Evolutionary conservation across 2,797 vertebrate species (phyloP).

Genomic region (Amphiprion clarkii): DNA sequence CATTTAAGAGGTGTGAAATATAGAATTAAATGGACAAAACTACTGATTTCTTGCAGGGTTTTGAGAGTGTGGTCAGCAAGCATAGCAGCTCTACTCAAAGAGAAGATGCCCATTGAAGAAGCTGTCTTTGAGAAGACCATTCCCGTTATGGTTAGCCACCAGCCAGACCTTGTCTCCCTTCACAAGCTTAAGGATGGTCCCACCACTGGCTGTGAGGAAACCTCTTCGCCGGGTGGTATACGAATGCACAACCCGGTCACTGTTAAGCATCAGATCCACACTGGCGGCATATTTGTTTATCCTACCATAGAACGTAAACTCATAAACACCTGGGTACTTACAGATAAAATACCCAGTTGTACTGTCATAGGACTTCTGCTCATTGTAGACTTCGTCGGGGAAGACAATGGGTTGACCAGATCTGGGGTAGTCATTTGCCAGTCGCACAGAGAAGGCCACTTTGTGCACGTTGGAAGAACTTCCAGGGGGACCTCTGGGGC

Average conservation of each 20-base stretch:
- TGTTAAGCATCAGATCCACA: slow-evolving; percentile 60
- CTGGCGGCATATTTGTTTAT: slow-evolving; percentile 14
- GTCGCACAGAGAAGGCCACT: slow-evolving; percentile 58
- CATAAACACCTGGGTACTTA: slow-evolving; percentile 66
- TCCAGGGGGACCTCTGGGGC: background rate
- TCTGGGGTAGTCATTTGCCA: slow-evolving; percentile 37
- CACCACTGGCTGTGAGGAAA: slow-evolving; percentile 60
- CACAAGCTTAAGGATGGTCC: slow-evolving; percentile 40
- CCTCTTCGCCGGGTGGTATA: slow-evolving; percentile 49
- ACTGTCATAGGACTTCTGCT: slow-evolving; percentile 60
- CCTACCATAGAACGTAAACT: slow-evolving; percentile 71
- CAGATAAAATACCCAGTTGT: slow-evolving; percentile 69
- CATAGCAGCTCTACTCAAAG: slow-evolving; percentile 37
- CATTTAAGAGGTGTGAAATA: background rate
- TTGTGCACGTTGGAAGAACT: background rate
- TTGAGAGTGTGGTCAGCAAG: background rate
- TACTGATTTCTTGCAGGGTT: background rate
- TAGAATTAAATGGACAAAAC: background rate
- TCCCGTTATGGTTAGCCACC: background rate
- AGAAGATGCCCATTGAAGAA: slow-evolving; percentile 72
- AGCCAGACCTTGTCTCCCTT: slow-evolving; percentile 64
- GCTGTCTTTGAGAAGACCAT: slow-evolving; percentile 62
- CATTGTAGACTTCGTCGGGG: slow-evolving; percentile 67
- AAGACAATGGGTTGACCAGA: slow-evolving; percentile 55
- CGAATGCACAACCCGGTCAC: slow-evolving; percentile 51